Conservation (phyloP, 1,140 invertebrate species). For the Dolichoris vasculosae region DNA sequence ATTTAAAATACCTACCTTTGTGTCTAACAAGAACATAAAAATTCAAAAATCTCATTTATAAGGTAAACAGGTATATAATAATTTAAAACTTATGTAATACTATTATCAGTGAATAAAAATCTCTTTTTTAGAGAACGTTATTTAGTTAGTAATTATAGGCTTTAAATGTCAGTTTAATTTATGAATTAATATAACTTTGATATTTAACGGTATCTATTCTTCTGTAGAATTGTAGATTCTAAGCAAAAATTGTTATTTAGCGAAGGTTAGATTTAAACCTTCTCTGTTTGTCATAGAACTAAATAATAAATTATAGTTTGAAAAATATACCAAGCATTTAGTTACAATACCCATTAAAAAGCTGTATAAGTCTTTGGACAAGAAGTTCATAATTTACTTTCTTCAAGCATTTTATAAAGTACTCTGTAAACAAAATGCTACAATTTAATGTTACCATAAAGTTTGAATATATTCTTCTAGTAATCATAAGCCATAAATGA, state of each 20-base stretch:
- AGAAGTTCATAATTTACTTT: constrained; percentile 22
- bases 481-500: constrained; percentile 11
- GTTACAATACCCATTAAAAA: constrained; percentile 33
- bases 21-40: neutral
- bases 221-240: constrained; percentile 1
- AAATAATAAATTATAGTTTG: constrained; percentile 23
- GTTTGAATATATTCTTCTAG: constrained; percentile 1
- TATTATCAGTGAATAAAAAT: too few species aligned
- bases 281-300: neutral
- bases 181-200: constrained; percentile 38
- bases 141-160: neutral
- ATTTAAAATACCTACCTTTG: neutral
- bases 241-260: constrained; percentile 19
- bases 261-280: constrained; percentile 24
- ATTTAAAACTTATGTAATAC: too few species aligned
- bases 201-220: neutral
- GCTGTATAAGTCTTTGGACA: neutral
- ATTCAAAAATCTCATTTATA: neutral
- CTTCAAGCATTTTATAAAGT: constrained; percentile 16
- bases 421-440: neutral
- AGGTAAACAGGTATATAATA: too few species aligned
- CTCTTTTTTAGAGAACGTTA: neutral
- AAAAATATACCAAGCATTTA: constrained; percentile 17
- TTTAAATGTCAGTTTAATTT: constrained; percentile 35
- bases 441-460: neutral